Percentiles rank a stretch among this genome's conserved stretches.
Conservation (phyloP, 2,888 invertebrate genomes). For the Cosmopolites sordidus region DNA sequence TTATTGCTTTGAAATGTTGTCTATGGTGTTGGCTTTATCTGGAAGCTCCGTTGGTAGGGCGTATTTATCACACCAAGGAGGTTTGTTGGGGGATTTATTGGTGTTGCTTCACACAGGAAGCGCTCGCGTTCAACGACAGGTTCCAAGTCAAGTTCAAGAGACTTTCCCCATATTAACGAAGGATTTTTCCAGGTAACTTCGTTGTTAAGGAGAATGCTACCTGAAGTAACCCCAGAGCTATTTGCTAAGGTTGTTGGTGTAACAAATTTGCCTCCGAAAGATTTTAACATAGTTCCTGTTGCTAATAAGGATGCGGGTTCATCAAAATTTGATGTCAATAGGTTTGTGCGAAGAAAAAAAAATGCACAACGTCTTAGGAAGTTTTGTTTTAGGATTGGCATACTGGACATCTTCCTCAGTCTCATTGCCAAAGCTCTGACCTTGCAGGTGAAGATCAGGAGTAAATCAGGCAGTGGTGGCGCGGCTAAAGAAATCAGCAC, state of each 20-base stretch:
- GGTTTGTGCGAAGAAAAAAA: slow-evolving; percentile 29
- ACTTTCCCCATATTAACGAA: background rate
- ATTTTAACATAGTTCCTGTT: slow-evolving; percentile 69
- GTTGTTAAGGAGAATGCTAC: slow-evolving; percentile 78
- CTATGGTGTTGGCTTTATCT: slow-evolving; percentile 89
- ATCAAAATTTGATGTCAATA: slow-evolving; percentile 52
- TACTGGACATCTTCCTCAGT: slow-evolving; percentile 84
- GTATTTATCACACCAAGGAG: slow-evolving; percentile 86
- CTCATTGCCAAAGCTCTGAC: slow-evolving; percentile 88
- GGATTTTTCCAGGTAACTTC: slow-evolving; percentile 65
- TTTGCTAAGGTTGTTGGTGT: slow-evolving; percentile 75
- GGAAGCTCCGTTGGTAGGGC: slow-evolving; percentile 87
- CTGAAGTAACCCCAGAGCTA: slow-evolving; percentile 82
- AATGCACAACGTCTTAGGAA: background rate
- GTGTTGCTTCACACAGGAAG: slow-evolving; percentile 89
- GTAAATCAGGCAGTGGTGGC: slow-evolving; percentile 53
- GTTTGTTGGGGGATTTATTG: slow-evolving; percentile 77
- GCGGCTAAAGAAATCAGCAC: slow-evolving; percentile 53
- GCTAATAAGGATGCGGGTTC: slow-evolving; percentile 50
- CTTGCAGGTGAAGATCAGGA: slow-evolving; percentile 80
- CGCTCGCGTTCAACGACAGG: slow-evolving; percentile 91
- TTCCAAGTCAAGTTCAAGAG: slow-evolving; percentile 1
- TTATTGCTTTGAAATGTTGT: slow-evolving; percentile 97
- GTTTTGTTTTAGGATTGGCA: slow-evolving; percentile 58
- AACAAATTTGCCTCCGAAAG: slow-evolving; percentile 65